Evolutionary conservation across 2,113 vertebrate species (phyloP), one percentile per base, ranked within the genome.

Genomic region (Oxyura jamaicensis): DNA sequence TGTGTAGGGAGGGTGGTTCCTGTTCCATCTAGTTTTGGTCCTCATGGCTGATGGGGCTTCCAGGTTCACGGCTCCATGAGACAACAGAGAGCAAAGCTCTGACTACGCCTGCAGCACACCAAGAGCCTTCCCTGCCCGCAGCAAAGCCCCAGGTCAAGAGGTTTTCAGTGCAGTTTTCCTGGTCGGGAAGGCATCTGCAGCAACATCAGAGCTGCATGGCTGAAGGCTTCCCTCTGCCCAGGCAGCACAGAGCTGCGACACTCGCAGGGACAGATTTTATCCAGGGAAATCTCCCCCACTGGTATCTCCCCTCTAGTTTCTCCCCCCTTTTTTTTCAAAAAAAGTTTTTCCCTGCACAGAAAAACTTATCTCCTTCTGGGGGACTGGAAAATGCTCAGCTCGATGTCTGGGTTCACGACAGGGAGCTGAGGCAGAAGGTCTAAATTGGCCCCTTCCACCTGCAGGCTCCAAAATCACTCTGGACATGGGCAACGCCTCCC

Each of bases 331-430:
- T 35, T 33, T 62, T 82, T 62, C 18, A 41, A 41, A n/a, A n/a
- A n/a, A n/a, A n/a, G n/a, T 41, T 41, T 41, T 5, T 10, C 18
- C 82, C 81, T 19, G 20, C 33, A 56, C 19, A 29, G 17, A 65
- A 59, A 25, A 75, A 67, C 3, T 73, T 33, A 20, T 3, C 18
- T 36, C 46, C 18, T 79, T 86, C 48, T 26, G 8, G 14, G 12
- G 22, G 29, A 12, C 53, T 65, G 29, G 14, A 52, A 68, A 72
- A 60, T 1, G 0, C 28, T 60, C 52, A 19, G 28, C 39, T 91
- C 0, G 0, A 1, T 46, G 42, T 29, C 21, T 42, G 12, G 12
- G 19, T 41, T n/a, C 31, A 31, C 0, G 0, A n/a, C 2, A 68
- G n/a, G 52, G 12, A 88, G 41, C 20, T 23, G 55, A 67, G 11